Percentiles rank a stretch among this genome's conserved stretches.
phyloP scores from a whole-genome alignment of 2,888 invertebrate species.

The Abrostola triplasia region DNA sequence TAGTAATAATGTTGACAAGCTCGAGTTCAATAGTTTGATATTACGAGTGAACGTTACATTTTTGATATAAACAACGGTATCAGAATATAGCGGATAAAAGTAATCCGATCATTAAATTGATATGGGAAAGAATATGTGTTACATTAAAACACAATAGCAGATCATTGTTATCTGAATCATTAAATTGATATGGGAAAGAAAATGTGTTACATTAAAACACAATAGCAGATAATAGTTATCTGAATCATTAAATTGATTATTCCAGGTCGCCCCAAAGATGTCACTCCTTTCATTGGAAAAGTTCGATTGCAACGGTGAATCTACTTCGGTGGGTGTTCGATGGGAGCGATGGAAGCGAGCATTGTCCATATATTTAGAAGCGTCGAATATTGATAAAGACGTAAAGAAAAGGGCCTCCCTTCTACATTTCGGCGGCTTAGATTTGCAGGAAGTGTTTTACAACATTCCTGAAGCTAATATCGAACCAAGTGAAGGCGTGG shows the following conservation, averaged over 20 bases:
- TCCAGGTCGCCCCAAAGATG: constrained; percentile 12
- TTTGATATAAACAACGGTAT: background rate
- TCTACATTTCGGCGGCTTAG: background rate
- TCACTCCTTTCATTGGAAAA: constrained; percentile 5
- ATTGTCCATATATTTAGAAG: background rate
- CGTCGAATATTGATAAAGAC: background rate
- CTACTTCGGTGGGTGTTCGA: background rate
- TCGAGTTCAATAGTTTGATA: background rate
- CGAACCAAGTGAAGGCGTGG: background rate
- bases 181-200: background rate
- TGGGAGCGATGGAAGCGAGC: background rate
- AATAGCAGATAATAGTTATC: constrained; percentile 2
- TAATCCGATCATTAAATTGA: background rate
- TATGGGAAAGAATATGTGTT: too few species aligned
- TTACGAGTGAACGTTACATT: background rate
- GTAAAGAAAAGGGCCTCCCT: background rate
- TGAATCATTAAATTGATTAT: constrained; percentile 10
- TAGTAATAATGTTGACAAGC: background rate
- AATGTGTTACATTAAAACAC: background rate
- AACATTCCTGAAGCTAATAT: constrained; percentile 4
- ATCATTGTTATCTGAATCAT: constrained; percentile 6
- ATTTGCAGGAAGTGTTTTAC: constrained; percentile 1
- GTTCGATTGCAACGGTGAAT: background rate
- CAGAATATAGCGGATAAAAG: constrained; percentile 1
- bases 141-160: background rate